A percentile compares a stretch with the other conserved stretches of the same genome.
Evolutionary conservation across 1,140 invertebrate genomes (phyloP).

Genomic region (Brachionus asplanchnoidis): DNA sequence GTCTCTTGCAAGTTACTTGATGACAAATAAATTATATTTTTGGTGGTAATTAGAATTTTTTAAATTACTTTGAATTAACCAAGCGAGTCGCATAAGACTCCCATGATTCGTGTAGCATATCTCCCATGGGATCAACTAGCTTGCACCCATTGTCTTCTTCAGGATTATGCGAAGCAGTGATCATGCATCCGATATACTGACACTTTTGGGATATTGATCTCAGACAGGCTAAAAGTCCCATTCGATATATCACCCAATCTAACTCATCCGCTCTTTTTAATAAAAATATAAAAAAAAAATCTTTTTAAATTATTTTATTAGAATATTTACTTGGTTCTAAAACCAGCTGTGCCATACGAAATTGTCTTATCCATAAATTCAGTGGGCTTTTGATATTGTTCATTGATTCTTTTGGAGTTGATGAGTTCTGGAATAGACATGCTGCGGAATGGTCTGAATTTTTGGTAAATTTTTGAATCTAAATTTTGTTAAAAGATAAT

Average conservation of each 20-base stretch:
- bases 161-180: constrained; percentile 97
- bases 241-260: constrained; percentile 81
- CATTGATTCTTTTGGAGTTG: background rate
- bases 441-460: background rate
- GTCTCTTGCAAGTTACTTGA: constrained; percentile 18
- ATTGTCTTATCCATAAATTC: background rate
- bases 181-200: constrained; percentile 50
- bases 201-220: constrained; percentile 74
- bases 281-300: too few relatives aligned
- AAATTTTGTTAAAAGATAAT: background rate
- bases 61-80: constrained; percentile 62
- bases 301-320: background rate
- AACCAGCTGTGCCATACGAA: constrained; percentile 41
- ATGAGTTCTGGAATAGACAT: background rate
- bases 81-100: constrained; percentile 78
- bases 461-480: background rate
- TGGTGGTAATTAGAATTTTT: background rate
- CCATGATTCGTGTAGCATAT: constrained; percentile 89
- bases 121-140: constrained; percentile 85
- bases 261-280: constrained; percentile 68
- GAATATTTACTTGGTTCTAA: constrained; percentile 37
- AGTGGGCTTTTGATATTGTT: constrained; percentile 6
- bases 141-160: constrained; percentile 95
- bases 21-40: background rate
- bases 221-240: constrained; percentile 83